These are phyloP conservation scores for Sparus aurata DNA, from an alignment of 2,797 vertebrate genomes.

Conservation along the genomic window DNA sequence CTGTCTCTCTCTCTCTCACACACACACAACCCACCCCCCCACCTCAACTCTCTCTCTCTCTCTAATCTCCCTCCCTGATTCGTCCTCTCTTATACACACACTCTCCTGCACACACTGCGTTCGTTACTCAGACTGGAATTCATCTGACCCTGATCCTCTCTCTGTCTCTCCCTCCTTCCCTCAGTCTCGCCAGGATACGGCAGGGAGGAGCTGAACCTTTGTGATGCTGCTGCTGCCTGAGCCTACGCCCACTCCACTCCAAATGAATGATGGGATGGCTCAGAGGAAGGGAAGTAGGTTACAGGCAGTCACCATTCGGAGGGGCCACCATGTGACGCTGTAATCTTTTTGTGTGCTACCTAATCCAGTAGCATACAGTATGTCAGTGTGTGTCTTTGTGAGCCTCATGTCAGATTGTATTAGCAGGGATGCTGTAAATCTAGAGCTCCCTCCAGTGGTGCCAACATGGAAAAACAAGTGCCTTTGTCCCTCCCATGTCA, in stretches of 20 bases:
- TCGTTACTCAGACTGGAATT: conserved; percentile 62
- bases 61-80: conserved; percentile 42
- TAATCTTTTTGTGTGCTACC: conserved; percentile 66
- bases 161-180: conserved; percentile 21
- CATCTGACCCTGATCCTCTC: conserved; percentile 73
- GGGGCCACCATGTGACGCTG: conserved; percentile 64
- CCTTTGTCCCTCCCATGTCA: conserved; percentile 51
- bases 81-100: conserved; percentile 45
- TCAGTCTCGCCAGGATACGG: conserved; percentile 54
- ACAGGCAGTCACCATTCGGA: conserved; percentile 61
- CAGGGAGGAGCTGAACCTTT: conserved; percentile 75
- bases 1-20: conserved; percentile 15
- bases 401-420: conserved; percentile 28
- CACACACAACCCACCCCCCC: conserved; percentile 1
- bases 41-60: conserved; percentile 10
- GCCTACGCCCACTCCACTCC: conserved; percentile 65
- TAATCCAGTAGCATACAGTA: conserved; percentile 68
- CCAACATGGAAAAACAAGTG: not conserved
- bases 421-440: conserved; percentile 42
- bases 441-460: conserved; percentile 58
- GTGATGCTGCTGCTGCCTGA: conserved; percentile 71
- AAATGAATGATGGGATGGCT: conserved; percentile 62
- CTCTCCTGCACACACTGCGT: conserved; percentile 51
- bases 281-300: conserved; percentile 55
- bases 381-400: conserved; percentile 37